These are phyloP conservation scores for Semnornis frantzii DNA, from an alignment of 2,113 vertebrate genomes.

Conservation along the genomic window DNA sequence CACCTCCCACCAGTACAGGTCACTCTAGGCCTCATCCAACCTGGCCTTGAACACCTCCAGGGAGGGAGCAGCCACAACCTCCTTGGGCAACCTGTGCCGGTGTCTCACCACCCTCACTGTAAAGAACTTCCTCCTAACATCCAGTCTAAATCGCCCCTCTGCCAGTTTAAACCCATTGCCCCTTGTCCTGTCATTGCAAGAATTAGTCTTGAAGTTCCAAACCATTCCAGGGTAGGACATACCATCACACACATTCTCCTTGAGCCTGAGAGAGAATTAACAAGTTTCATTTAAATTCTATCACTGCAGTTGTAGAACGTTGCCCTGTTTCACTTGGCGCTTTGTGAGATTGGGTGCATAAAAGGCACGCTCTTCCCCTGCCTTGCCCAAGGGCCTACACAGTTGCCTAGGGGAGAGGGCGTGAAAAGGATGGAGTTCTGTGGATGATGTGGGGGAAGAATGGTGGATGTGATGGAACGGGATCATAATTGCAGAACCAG, in stretches of 20 bases:
- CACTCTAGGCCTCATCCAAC: no score
- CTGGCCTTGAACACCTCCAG: no score
- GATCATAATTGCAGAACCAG: neutral
- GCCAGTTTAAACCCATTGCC: no score
- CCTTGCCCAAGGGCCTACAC: neutral
- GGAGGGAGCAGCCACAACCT: no score
- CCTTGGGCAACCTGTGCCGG: no score
- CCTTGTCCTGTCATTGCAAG: no score
- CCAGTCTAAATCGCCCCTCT: no score
- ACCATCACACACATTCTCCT: neutral
- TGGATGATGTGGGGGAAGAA: neutral
- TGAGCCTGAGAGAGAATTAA: neutral
- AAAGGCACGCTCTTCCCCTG: neutral
- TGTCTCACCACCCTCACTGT: no score
- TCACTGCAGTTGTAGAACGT: neutral
- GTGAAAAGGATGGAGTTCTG: neutral
- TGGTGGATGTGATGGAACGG: neutral
- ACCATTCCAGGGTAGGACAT: neutral
- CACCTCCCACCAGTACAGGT: no score
- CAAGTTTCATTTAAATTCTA: neutral
- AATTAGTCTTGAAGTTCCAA: neutral
- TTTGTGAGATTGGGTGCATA: accelerated
- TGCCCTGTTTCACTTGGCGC: neutral
- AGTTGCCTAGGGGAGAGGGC: neutral
- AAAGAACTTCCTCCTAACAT: no score